Evolutionary conservation across 2,888 invertebrate species (phyloP), one percentile per base, ranked within the genome.

Genomic region (Amblyjoppa proteus): DNA sequence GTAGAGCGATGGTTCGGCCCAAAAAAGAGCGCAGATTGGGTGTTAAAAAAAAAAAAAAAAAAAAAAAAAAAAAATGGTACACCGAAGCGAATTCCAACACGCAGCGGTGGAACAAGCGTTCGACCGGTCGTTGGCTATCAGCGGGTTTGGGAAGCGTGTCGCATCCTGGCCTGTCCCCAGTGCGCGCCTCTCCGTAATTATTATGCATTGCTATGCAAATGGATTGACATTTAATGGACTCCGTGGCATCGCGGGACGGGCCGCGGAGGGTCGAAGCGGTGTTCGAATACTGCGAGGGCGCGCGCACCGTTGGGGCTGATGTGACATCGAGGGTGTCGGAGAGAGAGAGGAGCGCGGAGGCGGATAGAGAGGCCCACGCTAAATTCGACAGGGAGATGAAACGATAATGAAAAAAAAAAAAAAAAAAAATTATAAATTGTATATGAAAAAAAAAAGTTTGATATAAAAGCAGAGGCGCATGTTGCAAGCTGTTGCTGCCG

Each of bases 151-250:
- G 73, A 64, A 76, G 75, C 78, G 74, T 45, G 80, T 49, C 58
- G 25, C 61, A 64, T 74, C 77, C 56, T 51, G 25, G 51, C 34
- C 34, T 70, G 64, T 84, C 69, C 71, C 77, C 75, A 81, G 87
- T 87, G 84, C 77, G 68, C 87, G 83, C 85, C 87, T 87, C 87
- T 84, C 85, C 78, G 86, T 91, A 90, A 92, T 92, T 92, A 92
- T 91, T 92, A 91, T 92, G 91, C 92, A 91, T 92, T 90, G 91
- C 90, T 89, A 91, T 91, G 90, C 91, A 91, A 92, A 91, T 92
- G 89, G 88, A 90, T 91, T 89, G 89, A 88, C 90, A 90, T 91
- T 91, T 91, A 91, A 91, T 92, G 88, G 90, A 90, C 87, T 84
- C 84, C 84, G 68, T 70, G 56, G 66, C 73, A 70, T 74, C 45